Evolutionary conservation across 2,888 invertebrate genomes (phyloP).

Genomic region (Eulithis prunata): DNA sequence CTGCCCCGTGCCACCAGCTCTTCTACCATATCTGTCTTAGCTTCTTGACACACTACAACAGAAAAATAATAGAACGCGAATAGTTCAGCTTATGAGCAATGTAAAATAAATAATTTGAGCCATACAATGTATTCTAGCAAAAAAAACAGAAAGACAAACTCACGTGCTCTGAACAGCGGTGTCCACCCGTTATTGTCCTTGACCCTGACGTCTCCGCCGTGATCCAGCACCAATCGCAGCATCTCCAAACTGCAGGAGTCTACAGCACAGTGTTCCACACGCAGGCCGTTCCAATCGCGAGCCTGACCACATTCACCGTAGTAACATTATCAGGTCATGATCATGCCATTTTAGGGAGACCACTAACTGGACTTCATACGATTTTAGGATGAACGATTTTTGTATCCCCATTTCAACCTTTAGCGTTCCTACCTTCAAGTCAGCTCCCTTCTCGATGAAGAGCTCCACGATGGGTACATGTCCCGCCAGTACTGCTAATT

Average conservation of each 20-base stretch:
- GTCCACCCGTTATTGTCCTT: slow-evolving; percentile 82
- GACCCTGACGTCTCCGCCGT: slow-evolving; percentile 63
- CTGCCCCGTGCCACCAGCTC: slow-evolving; percentile 75
- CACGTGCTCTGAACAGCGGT: slow-evolving; percentile 81
- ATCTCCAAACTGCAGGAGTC: slow-evolving; percentile 73
- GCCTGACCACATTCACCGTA: slow-evolving; percentile 47
- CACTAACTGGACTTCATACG: too few relatives aligned
- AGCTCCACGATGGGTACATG: slow-evolving; percentile 62
- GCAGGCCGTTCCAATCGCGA: slow-evolving; percentile 76
- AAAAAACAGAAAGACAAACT: slow-evolving; percentile 19
- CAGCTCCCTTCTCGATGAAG: slow-evolving; percentile 78
- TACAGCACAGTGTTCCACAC: slow-evolving; percentile 81
- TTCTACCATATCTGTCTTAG: slow-evolving; percentile 64
- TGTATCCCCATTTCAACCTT: too few relatives aligned
- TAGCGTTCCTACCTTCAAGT: slow-evolving; percentile 54
- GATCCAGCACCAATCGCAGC: slow-evolving; percentile 58
- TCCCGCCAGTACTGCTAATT: slow-evolving; percentile 71
- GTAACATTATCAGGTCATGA: too few relatives aligned
- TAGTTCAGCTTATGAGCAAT: too few relatives aligned
- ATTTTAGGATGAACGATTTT: too few relatives aligned
- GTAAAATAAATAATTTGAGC: too few relatives aligned
- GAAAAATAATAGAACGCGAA: too few relatives aligned
- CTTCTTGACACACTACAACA: slow-evolving; percentile 72
- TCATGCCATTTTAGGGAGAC: too few relatives aligned
- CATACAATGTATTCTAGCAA: too few relatives aligned